Percentiles rank a stretch among this genome's conserved stretches.
phyloP scores from a whole-genome alignment of 2,888 invertebrate species.

The Quadroppia sp. region DNA sequence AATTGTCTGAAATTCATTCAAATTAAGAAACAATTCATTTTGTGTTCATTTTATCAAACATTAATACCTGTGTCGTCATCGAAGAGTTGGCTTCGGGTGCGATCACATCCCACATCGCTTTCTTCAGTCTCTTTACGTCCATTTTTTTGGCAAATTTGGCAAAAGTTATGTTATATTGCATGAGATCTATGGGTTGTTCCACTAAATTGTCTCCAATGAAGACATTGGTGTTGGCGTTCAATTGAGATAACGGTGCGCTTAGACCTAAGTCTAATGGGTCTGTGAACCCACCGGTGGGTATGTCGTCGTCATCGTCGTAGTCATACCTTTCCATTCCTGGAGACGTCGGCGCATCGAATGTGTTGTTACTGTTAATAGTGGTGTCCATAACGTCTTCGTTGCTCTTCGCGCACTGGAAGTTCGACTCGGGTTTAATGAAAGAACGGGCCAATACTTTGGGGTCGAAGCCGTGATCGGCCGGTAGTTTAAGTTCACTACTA shows the following conservation, averaged over 20 bases:
- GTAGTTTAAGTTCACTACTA: constrained; percentile 19
- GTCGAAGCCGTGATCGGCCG: constrained; percentile 40
- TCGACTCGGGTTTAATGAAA: constrained; percentile 26
- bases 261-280: constrained; percentile 23
- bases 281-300: constrained; percentile 7
- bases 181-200: constrained; percentile 51
- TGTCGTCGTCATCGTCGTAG: constrained; percentile 41
- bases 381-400: constrained; percentile 16
- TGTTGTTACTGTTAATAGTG: constrained; percentile 4
- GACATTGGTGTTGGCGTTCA: constrained; percentile 9
- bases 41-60: neutral
- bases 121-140: constrained; percentile 77
- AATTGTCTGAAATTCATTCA: constrained; percentile 6
- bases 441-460: constrained; percentile 19
- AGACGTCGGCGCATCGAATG: constrained; percentile 7
- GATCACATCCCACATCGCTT: constrained; percentile 67
- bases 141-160: constrained; percentile 78
- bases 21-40: constrained; percentile 1
- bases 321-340: constrained; percentile 38
- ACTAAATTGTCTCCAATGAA: constrained; percentile 42
- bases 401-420: constrained; percentile 32
- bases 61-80: neutral
- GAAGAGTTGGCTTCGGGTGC: constrained; percentile 48
- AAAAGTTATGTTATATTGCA: constrained; percentile 70
- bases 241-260: constrained; percentile 4